Base-by-base conservation (phyloP, 2,113 vertebrate species). In the Mystacornis crossleyi region DNA sequence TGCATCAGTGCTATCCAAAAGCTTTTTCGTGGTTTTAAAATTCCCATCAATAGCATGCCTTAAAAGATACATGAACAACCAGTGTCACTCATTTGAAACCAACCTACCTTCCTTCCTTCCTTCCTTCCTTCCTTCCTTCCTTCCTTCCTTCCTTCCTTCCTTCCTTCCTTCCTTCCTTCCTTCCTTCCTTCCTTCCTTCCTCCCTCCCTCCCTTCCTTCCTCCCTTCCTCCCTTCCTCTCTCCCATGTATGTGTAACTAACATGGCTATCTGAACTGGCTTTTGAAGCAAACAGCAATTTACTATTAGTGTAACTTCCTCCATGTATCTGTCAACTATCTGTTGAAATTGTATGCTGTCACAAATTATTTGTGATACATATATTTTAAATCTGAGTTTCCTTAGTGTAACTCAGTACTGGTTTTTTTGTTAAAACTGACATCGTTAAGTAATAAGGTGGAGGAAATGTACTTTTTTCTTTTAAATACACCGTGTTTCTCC, bases 231-330 rank as follows among this genome's bases (percentile, higher is more conserved):
- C 75, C 8, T 42, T 2, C 24, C 7, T 54, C 3, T 25, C 16
- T 15, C 8, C n/a, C 23, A 9, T 28, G 29, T 14, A 19, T 29
- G 4, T 48, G 43, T 74, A 74, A 87, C 38, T 84, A 64, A 28
- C 62, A 21, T 15, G 55, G 8, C 31, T 45, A 10, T 38, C 88
- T 85, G 38, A 90, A 74, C 13, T 66, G 55, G 19, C 31, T 78
- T 87, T 87, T 78, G 60, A 81, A 89, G 42, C 71, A 72, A 83
- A 48, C 18, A 54, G n/a, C 55, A 67, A 34, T 88, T 85, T 81
- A 54, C 18, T 74, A 3, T 61, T 66, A 54, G 20, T 82, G 47
- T 29, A 55, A 60, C 29, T 72, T 82, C 31, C 45, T 17, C n/a
- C 24, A 16, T 50, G 7, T 34, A 33, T 58, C 34, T 92, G 38